Conservation (phyloP, 2,113 vertebrate species). For the Perca fluviatilis region DNA sequence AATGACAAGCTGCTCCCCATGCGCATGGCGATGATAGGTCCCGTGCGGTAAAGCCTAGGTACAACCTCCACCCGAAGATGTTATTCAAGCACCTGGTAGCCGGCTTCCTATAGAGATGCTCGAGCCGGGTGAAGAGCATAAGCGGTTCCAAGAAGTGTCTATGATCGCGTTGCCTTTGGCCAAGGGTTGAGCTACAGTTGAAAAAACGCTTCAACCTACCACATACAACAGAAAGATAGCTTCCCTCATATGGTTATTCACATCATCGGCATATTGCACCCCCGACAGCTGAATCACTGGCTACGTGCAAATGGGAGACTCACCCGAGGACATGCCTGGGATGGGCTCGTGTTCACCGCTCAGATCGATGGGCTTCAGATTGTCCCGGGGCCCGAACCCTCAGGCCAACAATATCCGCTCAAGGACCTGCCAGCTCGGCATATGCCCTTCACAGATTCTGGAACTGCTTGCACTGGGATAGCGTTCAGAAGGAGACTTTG, state of each 20-base stretch:
- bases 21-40: conserved; percentile 3
- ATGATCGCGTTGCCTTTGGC: background rate
- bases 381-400: background rate
- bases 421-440: too few relatives aligned
- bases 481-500: too few relatives aligned
- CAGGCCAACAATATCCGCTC: background rate
- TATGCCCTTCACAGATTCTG: too few relatives aligned
- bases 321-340: background rate
- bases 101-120: conserved; percentile 12
- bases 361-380: conserved; percentile 28
- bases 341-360: conserved; percentile 25
- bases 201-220: background rate
- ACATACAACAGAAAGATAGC: conserved; percentile 21
- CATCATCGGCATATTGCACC: background rate
- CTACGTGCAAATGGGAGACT: conserved; percentile 11
- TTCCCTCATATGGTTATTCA: conserved; percentile 9
- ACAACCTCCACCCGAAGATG: background rate
- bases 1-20: conserved; percentile 10
- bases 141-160: background rate
- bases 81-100: conserved; percentile 30
- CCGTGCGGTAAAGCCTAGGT: background rate
- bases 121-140: background rate
- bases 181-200: background rate
- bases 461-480: too few relatives aligned
- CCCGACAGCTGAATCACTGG: background rate